Evolutionary conservation across 2,888 invertebrate species (phyloP).

Genomic region (Meandrusa payeni): DNA sequence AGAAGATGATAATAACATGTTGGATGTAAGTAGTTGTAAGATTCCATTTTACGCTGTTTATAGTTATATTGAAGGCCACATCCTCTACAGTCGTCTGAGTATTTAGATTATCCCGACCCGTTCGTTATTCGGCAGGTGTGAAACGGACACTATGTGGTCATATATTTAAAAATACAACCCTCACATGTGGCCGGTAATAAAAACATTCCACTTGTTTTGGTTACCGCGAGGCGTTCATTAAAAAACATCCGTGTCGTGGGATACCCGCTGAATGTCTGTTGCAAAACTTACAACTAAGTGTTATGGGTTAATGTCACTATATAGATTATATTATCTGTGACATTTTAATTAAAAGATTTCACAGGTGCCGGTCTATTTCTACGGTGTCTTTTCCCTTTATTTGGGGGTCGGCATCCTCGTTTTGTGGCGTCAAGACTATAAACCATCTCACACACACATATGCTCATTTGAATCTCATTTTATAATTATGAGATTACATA

Average conservation of each 20-base stretch:
- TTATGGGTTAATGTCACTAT: conserved; percentile 18
- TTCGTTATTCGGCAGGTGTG: conserved; percentile 18
- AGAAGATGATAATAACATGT: too few relatives aligned
- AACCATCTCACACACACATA: too few relatives aligned
- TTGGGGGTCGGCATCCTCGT: too few relatives aligned
- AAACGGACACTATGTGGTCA: conserved; percentile 17
- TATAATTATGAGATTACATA: too few relatives aligned
- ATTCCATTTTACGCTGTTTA: too few relatives aligned
- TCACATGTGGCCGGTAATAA: conserved; percentile 33
- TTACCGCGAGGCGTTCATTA: conserved; percentile 29
- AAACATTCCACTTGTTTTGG: conserved; percentile 33
- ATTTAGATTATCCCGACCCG: conserved; percentile 1
- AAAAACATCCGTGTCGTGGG: conserved; percentile 39
- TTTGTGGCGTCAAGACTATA: too few relatives aligned
- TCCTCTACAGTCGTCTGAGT: too few relatives aligned
- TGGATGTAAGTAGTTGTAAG: too few relatives aligned
- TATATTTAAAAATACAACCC: conserved; percentile 27
- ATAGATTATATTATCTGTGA: conserved; percentile 19
- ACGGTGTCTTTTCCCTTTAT: too few relatives aligned
- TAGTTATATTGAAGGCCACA: too few relatives aligned
- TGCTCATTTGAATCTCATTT: too few relatives aligned
- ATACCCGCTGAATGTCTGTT: conserved; percentile 26
- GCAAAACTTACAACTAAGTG: conserved; percentile 21
- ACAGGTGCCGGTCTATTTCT: neutral
- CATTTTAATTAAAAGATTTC: conserved; percentile 10